Conservation (phyloP, 2,797 vertebrate genomes). For the Aselliscus stoliczkanus region DNA sequence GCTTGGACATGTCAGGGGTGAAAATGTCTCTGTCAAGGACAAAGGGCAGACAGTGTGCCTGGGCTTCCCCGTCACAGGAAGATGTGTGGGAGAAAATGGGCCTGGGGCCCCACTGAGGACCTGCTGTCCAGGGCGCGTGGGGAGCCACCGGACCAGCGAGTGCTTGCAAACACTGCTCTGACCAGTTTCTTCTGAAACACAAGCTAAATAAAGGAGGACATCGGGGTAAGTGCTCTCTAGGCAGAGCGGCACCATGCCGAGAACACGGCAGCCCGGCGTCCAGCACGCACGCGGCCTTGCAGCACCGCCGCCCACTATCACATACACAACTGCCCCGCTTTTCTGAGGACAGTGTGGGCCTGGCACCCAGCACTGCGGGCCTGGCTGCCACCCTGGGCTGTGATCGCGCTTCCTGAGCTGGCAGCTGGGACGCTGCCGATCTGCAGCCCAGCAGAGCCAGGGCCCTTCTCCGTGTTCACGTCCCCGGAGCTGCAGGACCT, state of each 20-base stretch:
- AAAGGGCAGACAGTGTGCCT: background rate
- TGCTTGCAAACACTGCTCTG: no score
- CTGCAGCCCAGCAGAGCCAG: background rate
- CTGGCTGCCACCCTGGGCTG: background rate
- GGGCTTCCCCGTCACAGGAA: background rate
- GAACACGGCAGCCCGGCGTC: background rate
- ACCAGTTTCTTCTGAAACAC: background rate
- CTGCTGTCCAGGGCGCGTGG: fast-evolving
- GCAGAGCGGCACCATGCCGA: fast-evolving
- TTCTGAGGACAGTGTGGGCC: background rate
- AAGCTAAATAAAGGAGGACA: background rate
- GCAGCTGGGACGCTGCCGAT: background rate
- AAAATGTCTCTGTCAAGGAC: background rate
- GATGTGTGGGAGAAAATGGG: background rate
- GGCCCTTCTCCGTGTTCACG: background rate
- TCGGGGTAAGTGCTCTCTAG: background rate
- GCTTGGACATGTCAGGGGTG: no score
- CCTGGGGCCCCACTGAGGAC: background rate
- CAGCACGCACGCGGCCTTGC: background rate
- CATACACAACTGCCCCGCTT: no score
- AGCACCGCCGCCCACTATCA: fast-evolving
- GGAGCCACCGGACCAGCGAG: background rate
- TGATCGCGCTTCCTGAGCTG: background rate
- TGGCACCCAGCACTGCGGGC: background rate
- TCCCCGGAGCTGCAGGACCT: background rate